Evolutionary conservation across 2,888 invertebrate genomes (phyloP), one percentile per base, ranked within the genome.

Genomic region (Leucoptera coffeella): DNA sequence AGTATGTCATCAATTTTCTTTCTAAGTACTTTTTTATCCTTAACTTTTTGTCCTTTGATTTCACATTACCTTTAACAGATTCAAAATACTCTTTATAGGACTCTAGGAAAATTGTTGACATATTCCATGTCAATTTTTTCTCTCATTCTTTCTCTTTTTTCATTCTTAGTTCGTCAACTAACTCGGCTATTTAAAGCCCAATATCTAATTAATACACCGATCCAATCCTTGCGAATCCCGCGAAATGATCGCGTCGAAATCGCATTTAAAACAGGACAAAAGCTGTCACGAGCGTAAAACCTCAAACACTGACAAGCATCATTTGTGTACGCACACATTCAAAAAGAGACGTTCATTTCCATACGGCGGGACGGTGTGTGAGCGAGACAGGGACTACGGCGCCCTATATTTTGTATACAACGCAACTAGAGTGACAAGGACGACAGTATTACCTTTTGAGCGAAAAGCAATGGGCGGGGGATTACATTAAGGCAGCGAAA

Each of bases 401-500:
- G 40, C 36, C 39, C 38, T 37, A 28, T 67, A 62, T 69, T 65
- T 64, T 67, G 69, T 69, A 62, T 56, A 58, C 57, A 58, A 57
- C 57, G n/a, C n/a, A n/a, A n/a, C 42, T 48, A 37, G 50, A 34
- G 35, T 42, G 57, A 69, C 49, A 52, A 60, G 57, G 67, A 64
- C 56, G 47, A 64, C 59, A 56, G 56, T 64, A 64, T 50, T 53
- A 57, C 61, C 60, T 52, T 48, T 49, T 46, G 50, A 55, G 57
- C 57, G 64, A 67, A n/a, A n/a, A n/a, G n/a, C 61, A 61, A 69
- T 72, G 71, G 72, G 72, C 72, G 72, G 72, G 60, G 72, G 72
- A 69, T 72, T 72, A 72, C 64, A 71, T 71, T 72, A 72, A 65
- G 67, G 71, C 67, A 71, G 72, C 69, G 72, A 72, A 72, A 72